phyloP scores from a whole-genome alignment of 2,797 vertebrate species.

The Fratercula arctica region DNA sequence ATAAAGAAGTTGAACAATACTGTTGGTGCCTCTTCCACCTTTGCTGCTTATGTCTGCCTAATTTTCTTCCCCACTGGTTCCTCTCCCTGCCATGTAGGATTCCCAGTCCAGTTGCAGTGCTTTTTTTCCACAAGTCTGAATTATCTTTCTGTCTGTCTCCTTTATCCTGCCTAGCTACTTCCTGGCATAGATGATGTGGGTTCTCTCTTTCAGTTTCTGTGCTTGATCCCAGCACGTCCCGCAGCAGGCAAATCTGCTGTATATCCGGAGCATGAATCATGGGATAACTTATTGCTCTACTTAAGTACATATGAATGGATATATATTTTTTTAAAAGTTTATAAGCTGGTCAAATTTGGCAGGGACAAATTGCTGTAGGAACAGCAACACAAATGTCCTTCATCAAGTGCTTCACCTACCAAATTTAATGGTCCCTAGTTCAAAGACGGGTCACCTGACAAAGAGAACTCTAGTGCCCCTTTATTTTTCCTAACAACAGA shows the following conservation, averaged over 20 bases:
- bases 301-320: neutral
- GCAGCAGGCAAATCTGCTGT: neutral
- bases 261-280: neutral
- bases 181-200: neutral
- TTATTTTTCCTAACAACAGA: neutral
- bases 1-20: neutral
- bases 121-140: neutral
- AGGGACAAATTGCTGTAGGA: neutral
- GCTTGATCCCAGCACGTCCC: neutral
- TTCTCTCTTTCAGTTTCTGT: neutral
- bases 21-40: neutral
- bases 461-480: neutral
- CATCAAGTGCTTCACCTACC: neutral
- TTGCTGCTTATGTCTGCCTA: neutral
- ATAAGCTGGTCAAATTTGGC: neutral
- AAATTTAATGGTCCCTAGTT: neutral
- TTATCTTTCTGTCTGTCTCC: neutral
- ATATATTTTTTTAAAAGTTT: neutral
- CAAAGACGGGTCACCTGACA: neutral
- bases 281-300: neutral
- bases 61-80: neutral
- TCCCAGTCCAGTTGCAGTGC: neutral
- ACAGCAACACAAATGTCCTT: neutral
- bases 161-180: neutral
- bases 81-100: neutral